Base-by-base conservation (phyloP, 2,113 vertebrate species). In the Pristiophorus japonicus region DNA sequence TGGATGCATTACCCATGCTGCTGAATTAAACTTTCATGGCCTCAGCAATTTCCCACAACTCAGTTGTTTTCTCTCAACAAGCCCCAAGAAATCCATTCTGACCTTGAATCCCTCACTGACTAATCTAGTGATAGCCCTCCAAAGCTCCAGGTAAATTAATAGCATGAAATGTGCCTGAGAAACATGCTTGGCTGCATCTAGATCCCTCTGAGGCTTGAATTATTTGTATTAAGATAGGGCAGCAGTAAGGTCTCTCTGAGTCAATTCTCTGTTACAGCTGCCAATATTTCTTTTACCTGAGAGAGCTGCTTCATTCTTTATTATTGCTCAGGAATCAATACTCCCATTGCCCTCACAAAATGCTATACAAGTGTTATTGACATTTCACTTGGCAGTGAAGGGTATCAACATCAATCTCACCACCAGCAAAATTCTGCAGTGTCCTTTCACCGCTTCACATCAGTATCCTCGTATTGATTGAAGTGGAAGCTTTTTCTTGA, bases 351-450 rank as follows among this genome's bases (percentile, higher is more conserved):
- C 98, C 98, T 98, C 98, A 98, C 98, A 98, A 98, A 98, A 98
- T 97, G 98, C 98, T 98, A 98, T 97, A 98, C 98, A 98, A 98
- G 98, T 97, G 97, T 98, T 98, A 98, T 98, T 98, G 98, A 98
- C 98, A 98, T 98, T 98, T 98, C 98, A 97, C 98, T 98, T 98
- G 98, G 97, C 97, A 98, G 97, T 97, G 96, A 98, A 98, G 97
- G 97, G 97, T 97, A 98, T 98, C 98, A 97, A 97, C 98, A 98
- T 98, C 98, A 98, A 98, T 98, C 97, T 98, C 96, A 0, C 96
- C 96, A 97, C 96, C 97, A 97, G 97, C 97, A 97, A 97, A 97
- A 96, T 97, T 90, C 97, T 94, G 0, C 97, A 98, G 97, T 97
- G 96, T 96, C 97, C 97, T 96, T 97, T 97, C 96, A 14, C 65